phyloP scores from a whole-genome alignment of 2,888 invertebrate species.

The Alsophila aescularia region DNA sequence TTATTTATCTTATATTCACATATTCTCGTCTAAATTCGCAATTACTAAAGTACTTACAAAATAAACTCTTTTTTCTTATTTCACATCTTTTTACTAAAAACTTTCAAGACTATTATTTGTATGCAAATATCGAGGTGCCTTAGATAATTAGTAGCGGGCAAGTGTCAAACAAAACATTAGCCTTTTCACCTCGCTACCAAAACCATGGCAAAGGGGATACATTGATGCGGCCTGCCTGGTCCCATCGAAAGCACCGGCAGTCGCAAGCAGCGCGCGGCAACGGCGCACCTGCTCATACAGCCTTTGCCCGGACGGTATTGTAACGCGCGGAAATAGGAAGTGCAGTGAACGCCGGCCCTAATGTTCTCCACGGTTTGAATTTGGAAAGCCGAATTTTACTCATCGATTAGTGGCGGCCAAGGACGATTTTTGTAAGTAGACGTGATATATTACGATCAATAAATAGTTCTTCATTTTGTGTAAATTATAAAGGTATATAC shows the following conservation, averaged over 20 bases:
- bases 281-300: slow-evolving; percentile 48
- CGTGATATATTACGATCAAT: slow-evolving; percentile 19
- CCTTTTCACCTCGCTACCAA: slow-evolving; percentile 1
- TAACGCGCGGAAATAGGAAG: slow-evolving; percentile 64
- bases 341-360: slow-evolving; percentile 69
- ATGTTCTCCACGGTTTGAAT: slow-evolving; percentile 52
- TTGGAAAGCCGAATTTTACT: slow-evolving; percentile 52
- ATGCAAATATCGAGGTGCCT: not conserved
- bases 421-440: slow-evolving; percentile 37
- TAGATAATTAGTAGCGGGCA: slow-evolving; percentile 5
- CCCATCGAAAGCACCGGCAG: slow-evolving; percentile 34
- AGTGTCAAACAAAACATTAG: slow-evolving; percentile 4
- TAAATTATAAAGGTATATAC: too few relatives aligned
- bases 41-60: not conserved
- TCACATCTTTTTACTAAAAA: slow-evolving; percentile 6
- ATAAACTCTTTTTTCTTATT: not conserved
- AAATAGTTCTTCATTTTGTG: slow-evolving; percentile 3
- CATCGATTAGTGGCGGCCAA: slow-evolving; percentile 37
- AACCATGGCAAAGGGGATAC: slow-evolving; percentile 14
- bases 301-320: slow-evolving; percentile 2
- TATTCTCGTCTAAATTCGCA: not conserved
- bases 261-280: slow-evolving; percentile 50
- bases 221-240: not conserved
- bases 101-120: slow-evolving; percentile 12
- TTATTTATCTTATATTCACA: too few relatives aligned